Evolutionary conservation across 2,888 invertebrate genomes (phyloP).

Genomic region (Sarcophaga caerulescens): DNA sequence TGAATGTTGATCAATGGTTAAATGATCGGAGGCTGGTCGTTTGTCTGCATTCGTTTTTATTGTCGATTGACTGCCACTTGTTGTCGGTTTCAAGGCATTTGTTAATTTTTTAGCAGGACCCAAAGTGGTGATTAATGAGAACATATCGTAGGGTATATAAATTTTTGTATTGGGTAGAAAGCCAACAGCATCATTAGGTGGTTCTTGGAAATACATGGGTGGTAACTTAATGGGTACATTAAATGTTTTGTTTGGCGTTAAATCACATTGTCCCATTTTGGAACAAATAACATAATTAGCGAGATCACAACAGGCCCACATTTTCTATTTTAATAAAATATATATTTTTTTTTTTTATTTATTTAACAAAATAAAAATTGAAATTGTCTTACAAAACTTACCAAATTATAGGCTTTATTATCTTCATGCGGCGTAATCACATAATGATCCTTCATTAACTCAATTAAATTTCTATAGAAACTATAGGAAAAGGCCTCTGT

Average conservation of each 20-base stretch:
- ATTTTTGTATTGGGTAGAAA: constrained; percentile 87
- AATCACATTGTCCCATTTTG: constrained; percentile 92
- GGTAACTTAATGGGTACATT: constrained; percentile 93
- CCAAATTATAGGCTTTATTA: constrained; percentile 91
- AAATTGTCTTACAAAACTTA: constrained; percentile 81
- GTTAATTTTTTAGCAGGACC: constrained; percentile 68
- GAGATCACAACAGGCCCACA: constrained; percentile 98
- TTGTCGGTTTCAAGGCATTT: constrained; percentile 61
- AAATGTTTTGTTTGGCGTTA: constrained; percentile 87
- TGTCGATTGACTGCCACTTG: constrained; percentile 57
- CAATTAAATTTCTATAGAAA: constrained; percentile 96
- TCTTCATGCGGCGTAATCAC: constrained; percentile 90
- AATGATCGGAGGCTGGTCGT: constrained; percentile 68
- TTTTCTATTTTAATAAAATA: constrained; percentile 85
- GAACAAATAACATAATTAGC: constrained; percentile 94
- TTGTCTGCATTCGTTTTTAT: constrained; percentile 67
- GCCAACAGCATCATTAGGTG: constrained; percentile 84
- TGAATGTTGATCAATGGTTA: constrained; percentile 72
- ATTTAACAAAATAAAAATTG: constrained; percentile 1
- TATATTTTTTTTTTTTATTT: background rate
- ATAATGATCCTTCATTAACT: constrained; percentile 96
- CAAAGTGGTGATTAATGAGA: constrained; percentile 71
- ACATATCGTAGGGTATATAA: constrained; percentile 89
- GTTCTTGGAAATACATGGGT: constrained; percentile 90
- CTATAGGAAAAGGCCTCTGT: constrained; percentile 97